A percentile compares a stretch with the other conserved stretches of the same genome.
Conservation (phyloP, 2,113 vertebrate genomes). For the Eudyptes chrysolophus region DNA sequence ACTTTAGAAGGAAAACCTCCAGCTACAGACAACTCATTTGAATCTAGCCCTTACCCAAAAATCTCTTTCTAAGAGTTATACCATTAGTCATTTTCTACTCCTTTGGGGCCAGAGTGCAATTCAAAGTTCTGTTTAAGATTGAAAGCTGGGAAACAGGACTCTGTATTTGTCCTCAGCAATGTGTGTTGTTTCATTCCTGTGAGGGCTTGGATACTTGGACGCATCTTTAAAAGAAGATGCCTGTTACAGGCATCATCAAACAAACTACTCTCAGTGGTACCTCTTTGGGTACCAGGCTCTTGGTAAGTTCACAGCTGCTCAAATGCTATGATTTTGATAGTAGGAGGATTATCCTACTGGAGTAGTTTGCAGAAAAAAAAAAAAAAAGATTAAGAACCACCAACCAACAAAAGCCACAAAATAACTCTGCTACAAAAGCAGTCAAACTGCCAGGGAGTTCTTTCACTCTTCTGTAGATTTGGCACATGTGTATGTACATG, state of each 20-base stretch:
- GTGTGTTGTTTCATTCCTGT: background rate
- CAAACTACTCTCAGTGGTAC: background rate
- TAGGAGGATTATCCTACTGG: background rate
- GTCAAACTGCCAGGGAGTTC: background rate
- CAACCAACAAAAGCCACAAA: background rate
- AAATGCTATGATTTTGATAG: background rate
- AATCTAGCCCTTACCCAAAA: background rate
- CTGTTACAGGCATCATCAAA: background rate
- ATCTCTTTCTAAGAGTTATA: background rate
- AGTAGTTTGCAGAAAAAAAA: background rate
- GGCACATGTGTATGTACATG: background rate
- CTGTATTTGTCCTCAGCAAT: background rate
- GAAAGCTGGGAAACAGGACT: background rate
- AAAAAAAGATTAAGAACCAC: background rate
- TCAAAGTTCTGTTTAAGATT: background rate
- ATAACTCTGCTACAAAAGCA: background rate
- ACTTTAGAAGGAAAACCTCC: background rate
- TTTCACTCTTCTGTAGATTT: background rate
- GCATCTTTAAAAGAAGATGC: background rate
- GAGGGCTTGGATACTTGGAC: background rate
- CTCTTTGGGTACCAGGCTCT: background rate
- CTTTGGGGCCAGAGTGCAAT: background rate
- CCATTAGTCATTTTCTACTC: background rate
- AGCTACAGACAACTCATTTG: background rate
- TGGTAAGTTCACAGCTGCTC: background rate